phyloP scores from a whole-genome alignment of 37 sponge, comb jelly and placozoan species.

The Axinella damicornis region DNA sequence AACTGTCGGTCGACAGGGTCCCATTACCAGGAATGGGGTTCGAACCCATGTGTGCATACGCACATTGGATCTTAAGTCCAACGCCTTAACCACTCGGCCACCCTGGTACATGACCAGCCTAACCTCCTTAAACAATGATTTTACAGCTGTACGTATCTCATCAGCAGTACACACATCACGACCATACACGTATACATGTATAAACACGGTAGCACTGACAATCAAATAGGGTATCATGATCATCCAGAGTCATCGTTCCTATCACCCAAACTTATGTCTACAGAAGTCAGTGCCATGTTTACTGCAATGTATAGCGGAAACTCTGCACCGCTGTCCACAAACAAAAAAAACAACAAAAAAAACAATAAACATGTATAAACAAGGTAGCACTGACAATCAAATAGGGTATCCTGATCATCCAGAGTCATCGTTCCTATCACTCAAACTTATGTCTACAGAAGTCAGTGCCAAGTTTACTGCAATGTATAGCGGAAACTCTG shows the following conservation, averaged over 20 bases:
- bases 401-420: background rate
- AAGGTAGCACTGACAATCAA: background rate
- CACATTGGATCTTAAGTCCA: conserved; percentile 99
- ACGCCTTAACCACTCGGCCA: conserved; percentile 99
- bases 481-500: conserved; percentile 68
- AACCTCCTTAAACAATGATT: no score
- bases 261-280: background rate
- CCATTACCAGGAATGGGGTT: conserved; percentile 99
- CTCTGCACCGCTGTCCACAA: conserved; percentile 1
- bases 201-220: background rate
- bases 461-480: conserved; percentile 63
- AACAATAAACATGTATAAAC: no score
- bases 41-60: conserved; percentile 99
- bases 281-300: conserved; percentile 60
- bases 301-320: conserved; percentile 77
- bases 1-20: conserved; percentile 55
- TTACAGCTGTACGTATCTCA: no score
- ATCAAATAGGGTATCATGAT: no score
- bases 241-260: background rate
- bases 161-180: no score
- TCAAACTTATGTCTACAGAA: conserved; percentile 12
- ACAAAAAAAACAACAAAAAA: no score
- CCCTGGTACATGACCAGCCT: conserved; percentile 82
- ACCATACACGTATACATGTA: no score
- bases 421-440: background rate